Percentiles rank a stretch among this genome's conserved stretches.
Evolutionary conservation across 2,888 invertebrate species (phyloP).

Genomic region (Subacronicta megacephala): DNA sequence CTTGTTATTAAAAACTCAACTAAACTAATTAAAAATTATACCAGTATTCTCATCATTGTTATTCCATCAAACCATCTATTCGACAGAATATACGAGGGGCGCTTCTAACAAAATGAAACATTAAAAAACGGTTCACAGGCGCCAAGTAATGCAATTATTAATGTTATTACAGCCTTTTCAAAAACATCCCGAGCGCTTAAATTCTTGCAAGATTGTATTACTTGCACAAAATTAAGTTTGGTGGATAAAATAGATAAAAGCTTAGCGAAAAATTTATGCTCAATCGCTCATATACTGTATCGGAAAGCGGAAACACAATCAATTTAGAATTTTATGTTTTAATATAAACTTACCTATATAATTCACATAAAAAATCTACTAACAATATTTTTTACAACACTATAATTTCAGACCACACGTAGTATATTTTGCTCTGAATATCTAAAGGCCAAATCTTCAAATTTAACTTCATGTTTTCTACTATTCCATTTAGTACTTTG

Average conservation of each 20-base stretch:
- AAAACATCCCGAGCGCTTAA: too few relatives aligned
- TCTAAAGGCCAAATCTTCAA: constrained; percentile 65
- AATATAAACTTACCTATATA: constrained; percentile 15
- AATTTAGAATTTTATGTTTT: constrained; percentile 11
- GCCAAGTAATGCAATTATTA: constrained; percentile 1
- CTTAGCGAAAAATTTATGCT: too few relatives aligned
- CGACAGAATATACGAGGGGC: not conserved
- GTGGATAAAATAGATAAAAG: too few relatives aligned
- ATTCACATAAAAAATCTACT: constrained; percentile 15
- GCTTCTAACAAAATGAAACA: not conserved
- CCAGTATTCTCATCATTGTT: too few relatives aligned
- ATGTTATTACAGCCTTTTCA: not conserved
- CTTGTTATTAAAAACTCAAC: too few relatives aligned
- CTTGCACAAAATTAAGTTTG: not conserved
- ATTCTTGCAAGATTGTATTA: not conserved
- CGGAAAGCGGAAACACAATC: constrained; percentile 9
- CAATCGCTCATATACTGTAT: not conserved
- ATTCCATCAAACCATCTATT: too few relatives aligned
- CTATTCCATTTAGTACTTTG: constrained; percentile 55
- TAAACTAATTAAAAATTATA: too few relatives aligned
- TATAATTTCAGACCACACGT: constrained; percentile 63
- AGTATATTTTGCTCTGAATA: constrained; percentile 60
- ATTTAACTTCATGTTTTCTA: constrained; percentile 66
- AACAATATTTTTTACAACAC: constrained; percentile 34
- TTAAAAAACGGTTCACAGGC: not conserved